Conservation (phyloP, 1,140 invertebrate genomes). For the Batillaria attramentaria region DNA sequence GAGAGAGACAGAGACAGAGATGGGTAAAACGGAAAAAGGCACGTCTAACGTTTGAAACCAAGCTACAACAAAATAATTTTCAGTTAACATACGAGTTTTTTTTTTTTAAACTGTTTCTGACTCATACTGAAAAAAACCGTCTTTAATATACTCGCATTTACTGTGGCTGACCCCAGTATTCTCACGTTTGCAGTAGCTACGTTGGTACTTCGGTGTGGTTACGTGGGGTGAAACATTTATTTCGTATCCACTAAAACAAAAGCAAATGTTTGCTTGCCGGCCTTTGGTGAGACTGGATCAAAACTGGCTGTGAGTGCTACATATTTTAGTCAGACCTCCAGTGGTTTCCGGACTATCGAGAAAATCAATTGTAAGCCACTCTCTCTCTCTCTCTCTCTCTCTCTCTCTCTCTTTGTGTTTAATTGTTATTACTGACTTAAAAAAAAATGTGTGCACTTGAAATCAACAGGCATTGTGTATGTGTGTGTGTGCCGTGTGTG, state of each 20-base stretch:
- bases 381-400: background rate
- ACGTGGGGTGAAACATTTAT: too few relatives aligned
- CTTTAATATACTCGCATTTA: background rate
- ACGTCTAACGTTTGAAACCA: background rate
- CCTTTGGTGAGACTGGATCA: too few relatives aligned
- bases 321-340: too few relatives aligned
- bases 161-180: background rate
- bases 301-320: too few relatives aligned
- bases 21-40: background rate
- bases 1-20: constrained; percentile 5
- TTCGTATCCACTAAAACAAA: too few relatives aligned
- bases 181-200: background rate
- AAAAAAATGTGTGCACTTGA: background rate
- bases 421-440: background rate
- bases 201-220: background rate
- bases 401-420: background rate
- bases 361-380: background rate
- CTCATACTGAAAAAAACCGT: background rate
- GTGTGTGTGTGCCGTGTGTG: too few relatives aligned
- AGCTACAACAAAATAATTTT: too few relatives aligned
- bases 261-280: too few relatives aligned
- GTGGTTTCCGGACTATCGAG: too few relatives aligned
- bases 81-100: too few relatives aligned
- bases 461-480: too few relatives aligned
- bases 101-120: background rate